Base-by-base conservation (phyloP, 1,140 invertebrate genomes). In the Drosophila orena region DNA sequence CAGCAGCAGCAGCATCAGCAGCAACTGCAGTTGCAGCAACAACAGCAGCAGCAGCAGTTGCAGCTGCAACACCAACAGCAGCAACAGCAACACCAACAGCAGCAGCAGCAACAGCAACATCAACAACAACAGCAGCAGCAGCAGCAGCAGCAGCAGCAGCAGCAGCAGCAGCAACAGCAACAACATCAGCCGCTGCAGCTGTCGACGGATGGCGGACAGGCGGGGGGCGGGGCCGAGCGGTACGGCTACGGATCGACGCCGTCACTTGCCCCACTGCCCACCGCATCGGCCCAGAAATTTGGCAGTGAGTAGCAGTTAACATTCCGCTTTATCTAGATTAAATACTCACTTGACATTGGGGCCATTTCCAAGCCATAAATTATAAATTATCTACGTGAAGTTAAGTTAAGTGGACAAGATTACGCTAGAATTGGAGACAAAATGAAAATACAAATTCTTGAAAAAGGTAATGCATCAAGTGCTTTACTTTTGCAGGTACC, bases 161-260 rank as follows among this genome's bases (percentile, higher is more conserved):
- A 38, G 0, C 37, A 50, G 10, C 37, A 69, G 1, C 61, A 70
- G 2, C 79, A 69, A 0, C 61, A 64, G 52, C 79, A 66, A 1
- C 54, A 68, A 8, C 69, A 60, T n/a, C 66, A 72, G 20, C 4
- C 34, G 1, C 15, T 38, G 30, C 52, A 30, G 27, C 37, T 49
- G 20, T 2, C 43, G 5, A 15, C 46, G 22, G 60, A 68, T 30
- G 37, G 24, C 17, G 20, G 24, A 1, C 35, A 24, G 8, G 38
- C 59, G 37, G 59, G 37, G 4, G 8, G 61, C 60, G 47, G 47
- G 44, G 24, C 76, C 1, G 91, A 92, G 75, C 85, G 91, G 35
- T 92, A 92, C 34, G 91, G 91, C 61, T 88, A 88, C 17, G 86
- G 86, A 24, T 92, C 91, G 3, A 92, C 91, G 10, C 91, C 91